A percentile compares a stretch with the other conserved stretches of the same genome.
phyloP scores from a whole-genome alignment of 2,113 vertebrate genomes.

The Xiphophorus couchianus region DNA sequence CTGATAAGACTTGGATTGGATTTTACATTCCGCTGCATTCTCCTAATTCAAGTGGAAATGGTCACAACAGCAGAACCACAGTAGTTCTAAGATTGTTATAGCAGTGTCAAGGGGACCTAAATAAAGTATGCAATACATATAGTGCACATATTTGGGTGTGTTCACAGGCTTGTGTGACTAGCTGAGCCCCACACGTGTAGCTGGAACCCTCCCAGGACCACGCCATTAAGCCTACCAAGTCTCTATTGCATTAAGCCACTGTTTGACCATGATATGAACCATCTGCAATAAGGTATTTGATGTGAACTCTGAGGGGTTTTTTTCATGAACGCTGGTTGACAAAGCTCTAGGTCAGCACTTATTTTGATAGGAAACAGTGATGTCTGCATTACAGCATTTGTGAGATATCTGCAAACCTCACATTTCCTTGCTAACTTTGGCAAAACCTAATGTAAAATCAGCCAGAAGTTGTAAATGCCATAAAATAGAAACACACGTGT shows the following conservation, averaged over 20 bases:
- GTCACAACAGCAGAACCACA: conserved; percentile 23
- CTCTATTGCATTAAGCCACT: not conserved
- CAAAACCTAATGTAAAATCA: conserved; percentile 19
- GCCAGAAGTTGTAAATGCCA: conserved; percentile 12
- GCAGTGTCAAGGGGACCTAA: conserved; percentile 6
- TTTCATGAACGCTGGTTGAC: conserved; percentile 1
- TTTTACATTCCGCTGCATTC: conserved; percentile 40
- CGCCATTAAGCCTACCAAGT: not conserved
- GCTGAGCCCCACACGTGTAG: not conserved
- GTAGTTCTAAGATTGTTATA: conserved; percentile 24
- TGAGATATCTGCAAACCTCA: conserved; percentile 3
- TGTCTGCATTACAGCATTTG: conserved; percentile 8
- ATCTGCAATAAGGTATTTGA: conserved; percentile 10
- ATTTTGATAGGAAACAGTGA: conserved; percentile 30
- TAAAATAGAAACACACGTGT: not conserved
- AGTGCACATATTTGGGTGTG: conserved; percentile 12
- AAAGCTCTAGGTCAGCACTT: conserved; percentile 18
- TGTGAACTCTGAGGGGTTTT: not conserved
- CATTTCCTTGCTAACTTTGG: conserved; percentile 24
- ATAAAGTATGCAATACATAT: conserved; percentile 22
- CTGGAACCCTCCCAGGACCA: conserved; percentile 26
- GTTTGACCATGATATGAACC: conserved; percentile 13
- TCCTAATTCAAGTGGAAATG: conserved; percentile 45
- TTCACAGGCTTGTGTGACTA: conserved; percentile 1
- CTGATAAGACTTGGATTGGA: conserved; percentile 33